Evolutionary conservation across 2,113 vertebrate genomes (phyloP), one percentile per base, ranked within the genome.

Genomic region (Agapornis roseicollis): DNA sequence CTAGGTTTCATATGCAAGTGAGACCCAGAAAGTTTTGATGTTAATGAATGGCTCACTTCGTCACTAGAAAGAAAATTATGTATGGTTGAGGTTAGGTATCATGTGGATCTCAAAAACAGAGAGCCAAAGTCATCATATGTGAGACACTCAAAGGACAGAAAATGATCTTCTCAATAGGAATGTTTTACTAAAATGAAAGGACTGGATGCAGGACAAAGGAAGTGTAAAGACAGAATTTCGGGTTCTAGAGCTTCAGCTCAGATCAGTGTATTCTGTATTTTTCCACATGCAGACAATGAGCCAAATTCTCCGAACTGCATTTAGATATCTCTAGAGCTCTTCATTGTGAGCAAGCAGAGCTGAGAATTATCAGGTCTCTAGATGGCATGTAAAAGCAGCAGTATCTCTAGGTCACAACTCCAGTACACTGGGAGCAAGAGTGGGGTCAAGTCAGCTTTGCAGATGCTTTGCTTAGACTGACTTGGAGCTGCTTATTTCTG

Each of bases 401-500:
- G 10, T 78, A 78, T 82, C 71, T 92, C 42, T 25, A 53, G 78
- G 68, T 93, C 72, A 50, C n/a, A 46, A 18, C 49, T 76, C 25
- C 44, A 76, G 23, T 70, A 64, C 23, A 3, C 44, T 91, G 66
- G 20, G 35, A 86, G 63, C 46, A 96, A 61, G 37, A 89, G 39
- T 16, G 76, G 29, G 27, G 80, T 83, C 82, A 72, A 90, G 56
- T 52, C 56, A 91, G 55, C 68, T 94, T 86, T 93, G 63, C 64
- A 88, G 81, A 73, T 80, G 29, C 81, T 90, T 91, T 89, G 65
- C 35, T 55, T 88, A 60, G 68, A 13, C 47, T 93, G 47, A 28
- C 42, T 74, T 68, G 61, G 61, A 95, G 93, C 76, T 95, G 37
- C 94, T 96, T 95, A 37, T 27, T 95, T 88, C 69, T 84, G 58